Base-by-base conservation (phyloP, 2,113 vertebrate genomes). In the Anguilla japonica region DNA sequence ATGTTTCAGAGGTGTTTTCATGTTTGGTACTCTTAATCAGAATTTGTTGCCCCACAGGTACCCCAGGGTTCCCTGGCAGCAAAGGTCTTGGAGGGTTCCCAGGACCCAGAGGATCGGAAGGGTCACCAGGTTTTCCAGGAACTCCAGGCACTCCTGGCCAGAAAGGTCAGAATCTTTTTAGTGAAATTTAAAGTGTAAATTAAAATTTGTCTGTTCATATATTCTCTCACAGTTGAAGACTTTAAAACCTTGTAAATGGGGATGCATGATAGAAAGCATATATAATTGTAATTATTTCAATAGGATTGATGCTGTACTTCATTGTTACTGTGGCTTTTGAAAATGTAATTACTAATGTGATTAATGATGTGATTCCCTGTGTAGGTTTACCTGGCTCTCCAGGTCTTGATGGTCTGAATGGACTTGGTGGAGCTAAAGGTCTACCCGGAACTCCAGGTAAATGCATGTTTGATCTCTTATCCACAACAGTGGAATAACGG, bases 371-470 rank as follows among this genome's bases (percentile, higher is more conserved):
- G 84, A 80, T 46, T 83, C 20, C 46, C 89, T 82, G 56, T 34
- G 63, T 86, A 99, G 98, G 98, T 86, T 96, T 96, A 81, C 81
- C 92, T 34, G 98, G 98, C 85, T 82, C 93, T 81, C 95, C 96
- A 43, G 98, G 98, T 89, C 94, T 99, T 91, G 95, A 94, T 89
- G 98, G 98, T 91, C 95, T 99, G 6, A 98, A 99, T 90, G 98
- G 98, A 34, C 96, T 99, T 80, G 95, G 91, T 82, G 98, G 98
- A 90, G 95, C 97, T 13, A 99, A 97, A 89, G 98, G 98, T 0
- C 93, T 94, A 63, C 88, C 93, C 84, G 98, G 98, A 93, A 96
- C 95, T n/a, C 96, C 96, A 96, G 98, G 83, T 87, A 75, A 79
- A 29, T 63, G 8, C 71, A 5, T n/a, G 4, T 46, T 46, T 8